Conservation (phyloP, 1,140 invertebrate genomes). For the Holcopasites calliopsidis region DNA sequence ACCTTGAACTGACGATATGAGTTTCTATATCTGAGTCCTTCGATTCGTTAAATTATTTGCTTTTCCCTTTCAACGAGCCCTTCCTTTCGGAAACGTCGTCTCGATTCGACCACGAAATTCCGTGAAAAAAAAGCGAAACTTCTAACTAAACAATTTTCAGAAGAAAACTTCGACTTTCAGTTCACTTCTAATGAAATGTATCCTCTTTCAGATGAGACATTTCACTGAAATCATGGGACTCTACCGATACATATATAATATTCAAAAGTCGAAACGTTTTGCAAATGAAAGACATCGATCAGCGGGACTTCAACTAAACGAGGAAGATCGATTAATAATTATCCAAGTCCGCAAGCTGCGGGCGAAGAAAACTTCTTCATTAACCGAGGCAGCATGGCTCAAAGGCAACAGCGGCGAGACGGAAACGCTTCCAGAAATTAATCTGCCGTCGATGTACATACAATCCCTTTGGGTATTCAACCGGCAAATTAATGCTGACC, state of each 20-base stretch:
- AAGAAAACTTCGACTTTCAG: no score
- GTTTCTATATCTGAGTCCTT: constrained; percentile 35
- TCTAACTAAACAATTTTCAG: no score
- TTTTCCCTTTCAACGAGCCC: background rate
- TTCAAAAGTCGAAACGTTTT: no score
- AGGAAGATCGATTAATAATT: constrained; percentile 33
- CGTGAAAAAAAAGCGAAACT: no score
- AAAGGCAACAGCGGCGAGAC: background rate
- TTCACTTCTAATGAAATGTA: no score
- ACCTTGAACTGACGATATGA: constrained; percentile 43
- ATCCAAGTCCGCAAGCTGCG: background rate
- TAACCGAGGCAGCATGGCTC: constrained; percentile 12
- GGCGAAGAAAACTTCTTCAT: constrained; percentile 28
- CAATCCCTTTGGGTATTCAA: background rate
- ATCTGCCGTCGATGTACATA: constrained; percentile 3
- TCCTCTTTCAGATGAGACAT: no score
- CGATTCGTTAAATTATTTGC: constrained; percentile 36
- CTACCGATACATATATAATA: no score
- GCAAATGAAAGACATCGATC: no score
- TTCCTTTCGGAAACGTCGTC: background rate
- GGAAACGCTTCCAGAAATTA: constrained; percentile 3
- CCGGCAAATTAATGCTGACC: constrained; percentile 9
- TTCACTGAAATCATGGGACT: no score
- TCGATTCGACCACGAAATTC: background rate
- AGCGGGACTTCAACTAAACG: background rate